Percentiles rank a stretch among this genome's conserved stretches.
These are phyloP conservation scores for Hydrophis major DNA, from an alignment of 2,797 vertebrate species.

Conservation along the genomic window DNA sequence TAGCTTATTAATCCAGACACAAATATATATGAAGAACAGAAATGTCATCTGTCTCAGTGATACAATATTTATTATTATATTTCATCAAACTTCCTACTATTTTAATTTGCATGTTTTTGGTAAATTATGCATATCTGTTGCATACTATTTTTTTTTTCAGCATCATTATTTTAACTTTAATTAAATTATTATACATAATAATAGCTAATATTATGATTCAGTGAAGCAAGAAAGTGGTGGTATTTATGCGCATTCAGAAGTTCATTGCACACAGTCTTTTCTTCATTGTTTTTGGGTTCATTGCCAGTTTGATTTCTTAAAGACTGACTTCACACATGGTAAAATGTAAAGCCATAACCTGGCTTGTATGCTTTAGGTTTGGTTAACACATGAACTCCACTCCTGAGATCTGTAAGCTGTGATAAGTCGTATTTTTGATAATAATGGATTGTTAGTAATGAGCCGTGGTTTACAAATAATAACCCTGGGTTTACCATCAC, in stretches of 20 bases:
- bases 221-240: neutral
- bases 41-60: neutral
- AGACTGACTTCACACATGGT: neutral
- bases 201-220: neutral
- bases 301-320: neutral
- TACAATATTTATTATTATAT: neutral
- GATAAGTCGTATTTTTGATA: neutral
- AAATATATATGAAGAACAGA: neutral
- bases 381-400: neutral
- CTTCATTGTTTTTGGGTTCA: neutral
- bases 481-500: neutral
- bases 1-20: neutral
- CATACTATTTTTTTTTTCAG: neutral
- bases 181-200: neutral
- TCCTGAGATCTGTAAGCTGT: neutral
- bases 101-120: neutral
- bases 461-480: neutral
- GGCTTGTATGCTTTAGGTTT: neutral
- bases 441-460: neutral
- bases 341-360: neutral
- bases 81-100: neutral
- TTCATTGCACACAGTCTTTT: neutral
- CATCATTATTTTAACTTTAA: neutral
- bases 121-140: neutral
- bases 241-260: neutral